Conservation (phyloP, 2,113 vertebrate species). For the Apodemus sylvaticus region DNA sequence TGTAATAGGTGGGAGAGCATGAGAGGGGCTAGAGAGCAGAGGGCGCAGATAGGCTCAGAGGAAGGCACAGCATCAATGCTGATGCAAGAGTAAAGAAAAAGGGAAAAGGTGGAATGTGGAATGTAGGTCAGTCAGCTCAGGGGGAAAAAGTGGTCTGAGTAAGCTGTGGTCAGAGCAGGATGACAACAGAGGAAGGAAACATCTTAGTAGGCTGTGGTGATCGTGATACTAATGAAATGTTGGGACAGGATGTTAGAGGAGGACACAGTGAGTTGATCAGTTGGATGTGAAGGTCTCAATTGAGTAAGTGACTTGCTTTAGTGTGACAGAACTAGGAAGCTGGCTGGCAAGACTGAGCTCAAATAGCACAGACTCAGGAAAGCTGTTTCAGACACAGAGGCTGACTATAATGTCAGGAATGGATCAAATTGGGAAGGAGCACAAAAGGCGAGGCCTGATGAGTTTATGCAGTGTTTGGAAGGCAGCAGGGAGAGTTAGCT, state of each 20-base stretch:
- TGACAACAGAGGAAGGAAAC: background rate
- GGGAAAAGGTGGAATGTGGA: background rate
- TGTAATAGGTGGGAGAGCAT: fast-evolving
- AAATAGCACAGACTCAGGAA: background rate
- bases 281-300: background rate
- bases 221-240: too few species aligned
- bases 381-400: background rate
- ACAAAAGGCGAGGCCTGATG: background rate
- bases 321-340: background rate
- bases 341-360: too few species aligned
- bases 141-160: fast-evolving
- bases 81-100: fast-evolving
- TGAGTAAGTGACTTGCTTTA: background rate
- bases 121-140: fast-evolving
- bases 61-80: fast-evolving
- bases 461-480: fast-evolving
- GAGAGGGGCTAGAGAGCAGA: background rate
- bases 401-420: background rate
- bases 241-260: background rate
- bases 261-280: background rate
- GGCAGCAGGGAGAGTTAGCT: too few species aligned
- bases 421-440: background rate
- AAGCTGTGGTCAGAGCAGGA: fast-evolving
- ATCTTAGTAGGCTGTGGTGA: too few species aligned
- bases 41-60: background rate